Percentiles rank a stretch among this genome's conserved stretches.
Evolutionary conservation across 92 coral and sea anemone genomes (phyloP).

Genomic region (Umimayanthus chanpuru): DNA sequence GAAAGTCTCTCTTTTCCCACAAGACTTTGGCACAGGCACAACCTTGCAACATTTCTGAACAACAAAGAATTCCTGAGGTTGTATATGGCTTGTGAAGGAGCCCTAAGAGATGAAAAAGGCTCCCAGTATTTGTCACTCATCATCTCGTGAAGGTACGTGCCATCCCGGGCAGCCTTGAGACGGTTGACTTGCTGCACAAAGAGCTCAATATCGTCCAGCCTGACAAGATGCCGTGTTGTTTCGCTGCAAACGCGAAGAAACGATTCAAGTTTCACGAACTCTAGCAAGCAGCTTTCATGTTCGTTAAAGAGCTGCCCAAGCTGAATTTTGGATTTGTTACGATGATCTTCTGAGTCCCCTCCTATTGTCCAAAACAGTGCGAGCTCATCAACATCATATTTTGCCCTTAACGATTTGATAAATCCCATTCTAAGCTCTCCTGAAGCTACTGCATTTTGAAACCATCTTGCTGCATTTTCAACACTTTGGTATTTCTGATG

Average conservation of each 20-base stretch:
- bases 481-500: neutral
- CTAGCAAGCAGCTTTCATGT: neutral
- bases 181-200: neutral
- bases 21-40: neutral
- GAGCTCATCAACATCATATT: neutral
- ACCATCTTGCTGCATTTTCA: slow-evolving; percentile 3
- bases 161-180: neutral
- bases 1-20: neutral
- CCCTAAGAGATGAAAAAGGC: slow-evolving; percentile 2
- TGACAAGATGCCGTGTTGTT: neutral
- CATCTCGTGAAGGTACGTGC: neutral
- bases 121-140: slow-evolving; percentile 23
- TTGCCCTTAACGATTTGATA: neutral
- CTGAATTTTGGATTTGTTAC: neutral
- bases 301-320: slow-evolving; percentile 16
- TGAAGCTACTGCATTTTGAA: neutral
- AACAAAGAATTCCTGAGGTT: neutral
- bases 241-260: slow-evolving; percentile 10
- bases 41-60: slow-evolving; percentile 25
- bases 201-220: neutral
- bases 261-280: neutral
- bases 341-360: neutral
- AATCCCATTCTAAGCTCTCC: neutral
- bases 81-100: slow-evolving; percentile 12
- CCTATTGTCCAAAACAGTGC: neutral